Evolutionary conservation across 1,140 invertebrate species (phyloP).

Genomic region (Brachionus sp.): DNA sequence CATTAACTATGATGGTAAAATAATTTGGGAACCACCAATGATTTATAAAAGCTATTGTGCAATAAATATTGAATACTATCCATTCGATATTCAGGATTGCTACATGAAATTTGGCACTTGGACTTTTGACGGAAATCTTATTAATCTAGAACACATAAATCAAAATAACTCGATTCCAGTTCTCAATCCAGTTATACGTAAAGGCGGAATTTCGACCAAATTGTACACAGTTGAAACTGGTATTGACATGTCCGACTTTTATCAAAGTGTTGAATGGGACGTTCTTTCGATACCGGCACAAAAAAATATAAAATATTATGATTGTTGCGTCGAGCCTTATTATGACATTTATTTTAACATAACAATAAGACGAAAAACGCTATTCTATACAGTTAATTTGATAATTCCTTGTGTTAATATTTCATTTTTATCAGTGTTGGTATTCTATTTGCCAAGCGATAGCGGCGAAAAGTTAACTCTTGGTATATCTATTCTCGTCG

Average conservation of each 20-base stretch:
- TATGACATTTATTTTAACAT: conserved; percentile 60
- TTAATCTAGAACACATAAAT: conserved; percentile 62
- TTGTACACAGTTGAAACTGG: conserved; percentile 45
- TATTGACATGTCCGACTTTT: conserved; percentile 46
- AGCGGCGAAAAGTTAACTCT: conserved; percentile 96
- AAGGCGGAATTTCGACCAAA: conserved; percentile 25
- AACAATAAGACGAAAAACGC: conserved; percentile 57
- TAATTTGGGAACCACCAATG: conserved; percentile 90
- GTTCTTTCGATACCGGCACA: conserved; percentile 51
- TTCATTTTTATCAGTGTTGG: conserved; percentile 94
- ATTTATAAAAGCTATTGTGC: conserved; percentile 98
- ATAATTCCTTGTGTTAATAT: conserved; percentile 61
- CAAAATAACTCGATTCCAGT: conserved; percentile 37
- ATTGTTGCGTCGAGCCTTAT: conserved; percentile 53
- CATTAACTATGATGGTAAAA: conserved; percentile 78
- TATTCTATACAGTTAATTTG: conserved; percentile 60
- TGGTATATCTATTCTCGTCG: conserved; percentile 97
- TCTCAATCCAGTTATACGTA: background rate
- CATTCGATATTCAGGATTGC: conserved; percentile 90
- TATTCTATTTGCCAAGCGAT: conserved; percentile 96
- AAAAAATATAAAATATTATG: conserved; percentile 41
- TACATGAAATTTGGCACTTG: conserved; percentile 93
- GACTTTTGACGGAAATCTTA: conserved; percentile 97
- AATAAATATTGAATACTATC: conserved; percentile 84
- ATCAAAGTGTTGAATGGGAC: conserved; percentile 49